Evolutionary conservation across 1,140 invertebrate genomes (phyloP).

Genomic region (Drosophila arizonae): DNA sequence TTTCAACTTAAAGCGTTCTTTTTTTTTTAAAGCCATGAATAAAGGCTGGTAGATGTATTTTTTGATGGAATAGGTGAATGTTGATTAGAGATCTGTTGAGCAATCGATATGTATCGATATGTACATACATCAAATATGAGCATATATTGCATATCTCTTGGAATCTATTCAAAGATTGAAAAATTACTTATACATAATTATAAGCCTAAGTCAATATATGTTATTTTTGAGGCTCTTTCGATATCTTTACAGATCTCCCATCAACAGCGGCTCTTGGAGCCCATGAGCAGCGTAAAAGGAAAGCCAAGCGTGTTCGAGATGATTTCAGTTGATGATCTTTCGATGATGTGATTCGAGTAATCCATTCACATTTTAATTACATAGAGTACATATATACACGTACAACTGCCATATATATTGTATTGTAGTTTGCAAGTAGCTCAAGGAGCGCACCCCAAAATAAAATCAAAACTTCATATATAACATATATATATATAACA

Average conservation of each 20-base stretch:
- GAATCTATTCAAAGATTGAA: no score
- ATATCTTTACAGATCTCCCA: constrained; percentile 1
- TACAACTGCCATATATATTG: constrained; percentile 16
- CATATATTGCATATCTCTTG: no score
- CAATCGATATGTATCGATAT: not conserved
- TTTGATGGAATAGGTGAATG: constrained; percentile 1
- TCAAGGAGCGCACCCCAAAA: constrained; percentile 20
- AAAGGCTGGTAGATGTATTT: constrained; percentile 12
- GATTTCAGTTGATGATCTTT: constrained; percentile 25
- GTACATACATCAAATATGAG: not conserved
- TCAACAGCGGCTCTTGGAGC: constrained; percentile 18
- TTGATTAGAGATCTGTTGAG: not conserved
- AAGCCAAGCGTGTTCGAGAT: constrained; percentile 57
- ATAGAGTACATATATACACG: constrained; percentile 78
- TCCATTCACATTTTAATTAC: constrained; percentile 68
- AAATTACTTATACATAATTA: no score
- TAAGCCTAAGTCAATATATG: no score
- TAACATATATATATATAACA: constrained; percentile 7
- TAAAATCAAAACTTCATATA: constrained; percentile 9
- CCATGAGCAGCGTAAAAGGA: constrained; percentile 59
- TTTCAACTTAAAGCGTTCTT: constrained; percentile 10
- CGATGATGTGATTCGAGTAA: constrained; percentile 29
- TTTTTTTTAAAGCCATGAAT: constrained; percentile 28
- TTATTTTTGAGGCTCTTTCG: no score
- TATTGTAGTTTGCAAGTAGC: constrained; percentile 2